Percentiles rank a stretch among this genome's conserved stretches.
Evolutionary conservation across 2,797 vertebrate species (phyloP).

Genomic region (Urosaurus nigricauda): DNA sequence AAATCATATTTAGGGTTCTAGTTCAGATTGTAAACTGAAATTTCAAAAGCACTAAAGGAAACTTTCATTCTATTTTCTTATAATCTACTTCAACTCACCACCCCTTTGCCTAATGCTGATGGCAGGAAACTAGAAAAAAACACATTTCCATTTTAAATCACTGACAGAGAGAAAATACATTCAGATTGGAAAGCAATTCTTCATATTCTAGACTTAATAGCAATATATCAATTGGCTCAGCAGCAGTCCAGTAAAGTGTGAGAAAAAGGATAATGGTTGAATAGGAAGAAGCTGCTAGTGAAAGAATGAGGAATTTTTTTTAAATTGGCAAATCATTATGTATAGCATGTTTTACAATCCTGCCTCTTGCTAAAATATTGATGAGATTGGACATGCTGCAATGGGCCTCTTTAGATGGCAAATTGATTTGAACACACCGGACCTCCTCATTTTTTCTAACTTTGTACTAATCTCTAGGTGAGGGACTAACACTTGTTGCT

Average conservation of each 20-base stretch:
- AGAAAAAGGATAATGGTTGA: not conserved
- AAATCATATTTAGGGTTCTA: conserved; percentile 28
- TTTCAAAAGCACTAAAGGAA: conserved; percentile 29
- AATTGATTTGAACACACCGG: not conserved
- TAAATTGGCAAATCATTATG: not conserved
- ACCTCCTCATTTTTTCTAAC: not conserved
- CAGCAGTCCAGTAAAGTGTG: not conserved
- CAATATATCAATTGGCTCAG: not conserved
- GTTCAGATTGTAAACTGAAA: conserved; percentile 15
- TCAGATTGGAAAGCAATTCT: conserved; percentile 3
- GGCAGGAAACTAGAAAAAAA: not conserved
- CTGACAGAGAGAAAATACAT: not conserved
- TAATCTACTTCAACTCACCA: conserved; percentile 2
- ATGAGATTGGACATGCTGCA: too few species aligned
- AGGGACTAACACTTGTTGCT: not conserved
- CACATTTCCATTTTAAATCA: conserved; percentile 18
- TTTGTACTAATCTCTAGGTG: not conserved
- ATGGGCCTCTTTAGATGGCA: not conserved
- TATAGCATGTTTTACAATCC: not conserved
- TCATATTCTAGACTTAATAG: not conserved
- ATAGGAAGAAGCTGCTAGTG: not conserved
- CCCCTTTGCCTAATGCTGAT: conserved; percentile 1
- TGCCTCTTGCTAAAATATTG: not conserved
- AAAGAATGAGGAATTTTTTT: not conserved
- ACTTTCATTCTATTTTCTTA: conserved; percentile 21